Conservation (phyloP, 2,113 vertebrate genomes). For the Triplophysa tibetana region DNA sequence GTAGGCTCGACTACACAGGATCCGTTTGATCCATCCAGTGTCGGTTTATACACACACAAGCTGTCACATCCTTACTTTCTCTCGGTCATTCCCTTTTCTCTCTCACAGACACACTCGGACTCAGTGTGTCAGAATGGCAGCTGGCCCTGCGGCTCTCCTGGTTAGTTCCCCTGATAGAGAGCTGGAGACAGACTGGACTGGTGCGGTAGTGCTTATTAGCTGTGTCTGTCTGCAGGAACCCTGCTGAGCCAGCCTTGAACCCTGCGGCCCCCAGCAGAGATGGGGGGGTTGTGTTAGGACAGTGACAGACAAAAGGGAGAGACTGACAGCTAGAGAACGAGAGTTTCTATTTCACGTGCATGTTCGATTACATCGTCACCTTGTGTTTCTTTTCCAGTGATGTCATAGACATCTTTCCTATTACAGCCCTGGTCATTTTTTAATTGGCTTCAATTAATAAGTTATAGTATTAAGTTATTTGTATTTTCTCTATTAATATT, state of each 20-base stretch:
- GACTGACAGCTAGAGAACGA: not conserved
- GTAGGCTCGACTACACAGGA: not conserved
- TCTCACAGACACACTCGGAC: not conserved
- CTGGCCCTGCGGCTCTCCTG: constrained; percentile 43
- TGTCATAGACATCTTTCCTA: not conserved
- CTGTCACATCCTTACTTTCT: constrained; percentile 5
- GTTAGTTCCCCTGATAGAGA: constrained; percentile 40
- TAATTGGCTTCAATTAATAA: not conserved
- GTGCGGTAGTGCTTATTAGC: constrained; percentile 41
- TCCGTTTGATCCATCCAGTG: not conserved
- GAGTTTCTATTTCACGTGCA: not conserved
- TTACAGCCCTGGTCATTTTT: not conserved
- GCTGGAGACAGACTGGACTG: constrained; percentile 38
- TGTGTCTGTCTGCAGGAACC: constrained; percentile 33
- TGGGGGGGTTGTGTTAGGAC: not conserved
- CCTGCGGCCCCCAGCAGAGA: constrained; percentile 32
- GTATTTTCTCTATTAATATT: too few species aligned
- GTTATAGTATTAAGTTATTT: too few species aligned
- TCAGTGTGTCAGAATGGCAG: constrained; percentile 42
- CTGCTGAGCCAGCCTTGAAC: constrained; percentile 33
- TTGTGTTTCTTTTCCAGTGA: not conserved
- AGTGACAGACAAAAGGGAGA: not conserved
- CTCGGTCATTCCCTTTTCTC: not conserved
- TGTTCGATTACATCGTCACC: constrained; percentile 11
- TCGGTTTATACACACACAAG: not conserved